A percentile compares a stretch with the other conserved stretches of the same genome.
These are phyloP conservation scores for Venturia canescens DNA, from an alignment of 1,140 invertebrate species.

Conservation along the genomic window DNA sequence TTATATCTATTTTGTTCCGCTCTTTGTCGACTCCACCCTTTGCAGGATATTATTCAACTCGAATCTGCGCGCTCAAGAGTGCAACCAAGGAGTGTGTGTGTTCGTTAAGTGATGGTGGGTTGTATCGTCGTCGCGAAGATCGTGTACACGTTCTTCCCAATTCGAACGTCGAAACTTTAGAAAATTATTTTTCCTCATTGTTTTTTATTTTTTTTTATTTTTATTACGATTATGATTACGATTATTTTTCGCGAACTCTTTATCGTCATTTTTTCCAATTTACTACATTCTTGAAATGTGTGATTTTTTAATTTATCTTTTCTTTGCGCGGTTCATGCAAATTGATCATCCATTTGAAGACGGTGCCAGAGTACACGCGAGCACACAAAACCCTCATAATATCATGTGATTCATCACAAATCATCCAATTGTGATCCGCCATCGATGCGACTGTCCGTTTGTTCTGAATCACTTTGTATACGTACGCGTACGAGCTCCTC, in stretches of 20 bases:
- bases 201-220: no score
- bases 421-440: not conserved
- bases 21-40: not conserved
- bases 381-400: no score
- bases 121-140: not conserved
- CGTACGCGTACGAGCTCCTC: not conserved
- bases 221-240: no score
- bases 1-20: not conserved
- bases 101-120: not conserved
- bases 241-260: no score
- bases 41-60: not conserved
- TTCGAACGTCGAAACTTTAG: no score
- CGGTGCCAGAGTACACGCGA: no score
- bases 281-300: no score
- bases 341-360: no score
- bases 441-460: not conserved
- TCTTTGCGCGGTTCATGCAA: no score
- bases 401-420: not conserved
- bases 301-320: no score
- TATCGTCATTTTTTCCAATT: no score
- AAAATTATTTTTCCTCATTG: constrained; percentile 2
- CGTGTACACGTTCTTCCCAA: not conserved
- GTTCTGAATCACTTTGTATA: not conserved
- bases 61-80: not conserved
- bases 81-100: not conserved